Conservation (phyloP, 30 jellyfish, hydroid and myxozoan genomes). For the Catostylus mosaicus region DNA sequence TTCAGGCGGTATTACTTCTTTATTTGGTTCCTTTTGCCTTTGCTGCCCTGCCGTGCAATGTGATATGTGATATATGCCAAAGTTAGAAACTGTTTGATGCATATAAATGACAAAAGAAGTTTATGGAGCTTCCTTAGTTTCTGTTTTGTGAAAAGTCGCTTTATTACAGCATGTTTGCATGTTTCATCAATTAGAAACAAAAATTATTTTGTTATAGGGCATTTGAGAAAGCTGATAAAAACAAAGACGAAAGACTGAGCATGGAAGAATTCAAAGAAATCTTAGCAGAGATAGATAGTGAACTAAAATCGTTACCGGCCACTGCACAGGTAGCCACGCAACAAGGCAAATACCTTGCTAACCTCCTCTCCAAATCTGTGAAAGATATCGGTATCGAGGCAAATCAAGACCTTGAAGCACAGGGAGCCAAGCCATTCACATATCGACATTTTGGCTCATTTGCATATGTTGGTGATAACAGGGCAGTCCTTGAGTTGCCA, state of each 20-base stretch:
- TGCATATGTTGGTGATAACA: slow-evolving; percentile 84
- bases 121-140: too few relatives aligned
- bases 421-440: slow-evolving; percentile 62
- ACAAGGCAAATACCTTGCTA: slow-evolving; percentile 86
- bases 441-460: slow-evolving; percentile 86
- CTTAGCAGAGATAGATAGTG: slow-evolving; percentile 58
- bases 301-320: slow-evolving; percentile 72
- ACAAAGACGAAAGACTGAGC: slow-evolving; percentile 58
- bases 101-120: too few relatives aligned
- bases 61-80: too few relatives aligned
- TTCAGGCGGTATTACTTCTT: too few relatives aligned
- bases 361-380: slow-evolving; percentile 34
- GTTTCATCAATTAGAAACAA: too few relatives aligned
- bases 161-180: too few relatives aligned
- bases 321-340: slow-evolving; percentile 97
- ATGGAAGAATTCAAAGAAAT: slow-evolving; percentile 56
- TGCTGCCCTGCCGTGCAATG: too few relatives aligned
- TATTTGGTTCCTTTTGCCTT: too few relatives aligned
- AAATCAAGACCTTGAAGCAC: slow-evolving; percentile 34
- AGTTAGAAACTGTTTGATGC: too few relatives aligned
- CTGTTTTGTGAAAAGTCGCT: too few relatives aligned
- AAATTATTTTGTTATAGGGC: slow-evolving; percentile 32
- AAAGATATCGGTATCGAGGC: slow-evolving; percentile 22
- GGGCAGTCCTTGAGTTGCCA: slow-evolving; percentile 86
- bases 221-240: slow-evolving; percentile 49